Evolutionary conservation across 2,113 vertebrate species (phyloP).

Genomic region (Xyliphius kryptos): DNA sequence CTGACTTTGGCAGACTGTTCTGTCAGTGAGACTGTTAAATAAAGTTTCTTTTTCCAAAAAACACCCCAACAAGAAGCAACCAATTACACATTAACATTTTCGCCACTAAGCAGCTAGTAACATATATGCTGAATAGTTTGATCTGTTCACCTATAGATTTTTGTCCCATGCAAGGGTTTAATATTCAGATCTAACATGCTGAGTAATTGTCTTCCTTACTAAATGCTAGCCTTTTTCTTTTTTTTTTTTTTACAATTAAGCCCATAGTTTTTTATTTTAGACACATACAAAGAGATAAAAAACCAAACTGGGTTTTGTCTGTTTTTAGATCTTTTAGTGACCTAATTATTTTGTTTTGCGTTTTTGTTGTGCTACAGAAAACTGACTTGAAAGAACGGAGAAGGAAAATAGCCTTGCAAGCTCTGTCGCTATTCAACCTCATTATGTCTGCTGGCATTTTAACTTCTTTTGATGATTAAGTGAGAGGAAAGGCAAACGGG

Average conservation of each 20-base stretch:
- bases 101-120: no score
- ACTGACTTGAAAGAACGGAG: conserved; percentile 27
- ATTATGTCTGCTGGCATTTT: conserved; percentile 66
- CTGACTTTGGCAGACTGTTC: no score
- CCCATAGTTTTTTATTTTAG: no score
- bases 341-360: conserved; percentile 44
- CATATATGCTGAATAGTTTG: no score
- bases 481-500: conserved; percentile 37
- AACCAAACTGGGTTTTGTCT: conserved; percentile 22
- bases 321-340: conserved; percentile 39
- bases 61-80: no score
- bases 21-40: no score
- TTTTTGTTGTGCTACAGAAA: conserved; percentile 31
- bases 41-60: no score
- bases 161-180: no score
- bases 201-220: conserved; percentile 29
- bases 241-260: no score
- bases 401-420: conserved; percentile 17
- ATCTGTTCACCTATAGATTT: no score
- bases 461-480: conserved; percentile 67
- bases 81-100: no score
- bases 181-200: conserved; percentile 7
- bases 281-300: conserved; percentile 15
- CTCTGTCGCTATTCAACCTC: conserved; percentile 54
- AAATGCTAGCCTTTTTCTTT: neutral